Percentiles rank a stretch among this genome's conserved stretches.
These are phyloP conservation scores for Vollenhovia emeryi DNA, from an alignment of 1,140 invertebrate genomes.

Conservation along the genomic window DNA sequence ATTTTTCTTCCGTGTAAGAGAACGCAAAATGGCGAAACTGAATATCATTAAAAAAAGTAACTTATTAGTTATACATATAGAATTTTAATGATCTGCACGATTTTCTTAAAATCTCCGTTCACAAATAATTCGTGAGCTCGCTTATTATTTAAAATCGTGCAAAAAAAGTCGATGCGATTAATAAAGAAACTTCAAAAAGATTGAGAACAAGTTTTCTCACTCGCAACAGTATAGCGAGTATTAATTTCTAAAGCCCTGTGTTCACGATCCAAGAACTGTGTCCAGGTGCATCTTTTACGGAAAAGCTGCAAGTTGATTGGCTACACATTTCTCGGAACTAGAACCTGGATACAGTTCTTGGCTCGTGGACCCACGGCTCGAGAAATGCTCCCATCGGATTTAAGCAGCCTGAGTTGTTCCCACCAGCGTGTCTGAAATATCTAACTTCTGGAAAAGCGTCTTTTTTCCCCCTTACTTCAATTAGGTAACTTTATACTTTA, in stretches of 20 bases:
- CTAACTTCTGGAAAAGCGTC: not conserved
- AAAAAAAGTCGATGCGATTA: not conserved
- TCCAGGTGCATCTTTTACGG: no score
- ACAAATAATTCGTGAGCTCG: not conserved
- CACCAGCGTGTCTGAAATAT: not conserved
- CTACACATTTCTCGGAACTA: no score
- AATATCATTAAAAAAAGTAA: not conserved
- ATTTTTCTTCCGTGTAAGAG: no score
- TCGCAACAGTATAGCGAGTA: not conserved
- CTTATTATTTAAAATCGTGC: not conserved
- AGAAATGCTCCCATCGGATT: not conserved
- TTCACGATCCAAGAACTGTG: no score
- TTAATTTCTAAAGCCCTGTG: constrained; percentile 1
- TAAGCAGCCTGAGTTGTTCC: not conserved
- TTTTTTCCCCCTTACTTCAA: not conserved
- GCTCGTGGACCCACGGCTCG: no score
- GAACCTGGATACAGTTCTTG: no score
- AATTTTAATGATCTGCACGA: not conserved
- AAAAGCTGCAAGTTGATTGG: no score
- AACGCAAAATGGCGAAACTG: not conserved
- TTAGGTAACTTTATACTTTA: not conserved
- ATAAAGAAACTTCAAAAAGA: not conserved
- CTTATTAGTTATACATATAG: not conserved
- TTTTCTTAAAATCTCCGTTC: not conserved
- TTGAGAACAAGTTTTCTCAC: not conserved